These are phyloP conservation scores for Crematogaster levior DNA, from an alignment of 2,888 invertebrate species.

Conservation along the genomic window DNA sequence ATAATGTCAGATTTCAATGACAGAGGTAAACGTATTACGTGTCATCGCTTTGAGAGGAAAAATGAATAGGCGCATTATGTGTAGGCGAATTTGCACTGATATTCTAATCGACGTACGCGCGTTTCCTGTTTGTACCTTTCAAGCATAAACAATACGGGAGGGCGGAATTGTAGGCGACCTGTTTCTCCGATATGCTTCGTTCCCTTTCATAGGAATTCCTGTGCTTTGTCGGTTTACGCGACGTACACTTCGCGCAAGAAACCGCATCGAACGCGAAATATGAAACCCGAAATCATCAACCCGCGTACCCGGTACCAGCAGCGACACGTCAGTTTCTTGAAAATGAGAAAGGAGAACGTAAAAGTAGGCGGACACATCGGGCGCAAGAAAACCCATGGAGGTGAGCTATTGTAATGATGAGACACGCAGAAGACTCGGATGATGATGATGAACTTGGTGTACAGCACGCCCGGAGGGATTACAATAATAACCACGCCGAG, in stretches of 20 bases:
- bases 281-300: constrained; percentile 46
- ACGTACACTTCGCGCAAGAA: constrained; percentile 55
- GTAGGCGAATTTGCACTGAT: constrained; percentile 27
- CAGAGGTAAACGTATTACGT: constrained; percentile 24
- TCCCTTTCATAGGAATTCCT: constrained; percentile 70
- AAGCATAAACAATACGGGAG: constrained; percentile 53
- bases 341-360: constrained; percentile 42
- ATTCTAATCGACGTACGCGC: constrained; percentile 60
- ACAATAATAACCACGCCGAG: constrained; percentile 23
- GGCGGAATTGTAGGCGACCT: constrained; percentile 72
- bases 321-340: constrained; percentile 4
- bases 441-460: constrained; percentile 7
- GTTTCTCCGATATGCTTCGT: constrained; percentile 50
- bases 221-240: constrained; percentile 74
- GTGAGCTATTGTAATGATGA: constrained; percentile 9
- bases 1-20: constrained; percentile 14
- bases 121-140: constrained; percentile 75
- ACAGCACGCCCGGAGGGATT: constrained; percentile 20
- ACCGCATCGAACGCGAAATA: constrained; percentile 41
- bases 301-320: neutral
- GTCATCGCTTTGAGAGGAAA: neutral
- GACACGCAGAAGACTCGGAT: constrained; percentile 5
- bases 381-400: neutral
- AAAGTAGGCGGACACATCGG: constrained; percentile 30
- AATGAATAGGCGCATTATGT: neutral